A percentile compares a stretch with the other conserved stretches of the same genome.
phyloP scores from a whole-genome alignment of 2,113 vertebrate genomes.

The Entomyzon cyanotis region DNA sequence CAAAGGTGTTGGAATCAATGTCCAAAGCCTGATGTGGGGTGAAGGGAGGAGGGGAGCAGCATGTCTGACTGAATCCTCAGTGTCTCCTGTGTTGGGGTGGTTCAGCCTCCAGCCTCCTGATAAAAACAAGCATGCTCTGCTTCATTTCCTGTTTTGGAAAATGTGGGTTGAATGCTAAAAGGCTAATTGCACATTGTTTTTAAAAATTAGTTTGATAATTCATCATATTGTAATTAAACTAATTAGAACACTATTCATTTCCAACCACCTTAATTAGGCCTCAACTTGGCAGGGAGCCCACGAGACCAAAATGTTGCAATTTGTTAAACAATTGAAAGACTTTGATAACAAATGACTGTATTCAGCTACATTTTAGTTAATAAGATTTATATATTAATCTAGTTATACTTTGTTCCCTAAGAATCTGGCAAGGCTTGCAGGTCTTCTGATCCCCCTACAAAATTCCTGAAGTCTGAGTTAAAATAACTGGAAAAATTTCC shows the following conservation, averaged over 20 bases:
- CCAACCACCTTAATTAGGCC: slow-evolving; percentile 75
- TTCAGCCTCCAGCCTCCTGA: slow-evolving; percentile 3
- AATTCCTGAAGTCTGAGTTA: slow-evolving; percentile 71
- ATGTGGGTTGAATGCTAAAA: slow-evolving; percentile 61
- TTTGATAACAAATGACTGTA: slow-evolving; percentile 76
- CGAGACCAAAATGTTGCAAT: slow-evolving; percentile 72
- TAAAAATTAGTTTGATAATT: slow-evolving; percentile 77
- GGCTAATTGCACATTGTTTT: slow-evolving; percentile 77
- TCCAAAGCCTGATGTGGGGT: background rate
- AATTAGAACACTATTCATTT: slow-evolving; percentile 81
- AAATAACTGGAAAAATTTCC: slow-evolving; percentile 68
- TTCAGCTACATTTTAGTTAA: slow-evolving; percentile 75
- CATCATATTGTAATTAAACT: slow-evolving; percentile 81
- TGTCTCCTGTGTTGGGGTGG: background rate
- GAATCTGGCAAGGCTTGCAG: slow-evolving; percentile 62
- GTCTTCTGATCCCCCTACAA: slow-evolving; percentile 57
- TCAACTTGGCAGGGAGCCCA: slow-evolving; percentile 74
- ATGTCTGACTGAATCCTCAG: background rate
- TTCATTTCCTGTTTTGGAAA: slow-evolving; percentile 71
- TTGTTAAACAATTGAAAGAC: slow-evolving; percentile 74
- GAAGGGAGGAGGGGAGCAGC: background rate
- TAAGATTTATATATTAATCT: slow-evolving; percentile 79
- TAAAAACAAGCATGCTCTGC: slow-evolving; percentile 57
- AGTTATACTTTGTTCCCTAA: slow-evolving; percentile 70
- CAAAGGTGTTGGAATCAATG: background rate